phyloP scores from a whole-genome alignment of 2,113 vertebrate species.

The Azemiops feae region DNA sequence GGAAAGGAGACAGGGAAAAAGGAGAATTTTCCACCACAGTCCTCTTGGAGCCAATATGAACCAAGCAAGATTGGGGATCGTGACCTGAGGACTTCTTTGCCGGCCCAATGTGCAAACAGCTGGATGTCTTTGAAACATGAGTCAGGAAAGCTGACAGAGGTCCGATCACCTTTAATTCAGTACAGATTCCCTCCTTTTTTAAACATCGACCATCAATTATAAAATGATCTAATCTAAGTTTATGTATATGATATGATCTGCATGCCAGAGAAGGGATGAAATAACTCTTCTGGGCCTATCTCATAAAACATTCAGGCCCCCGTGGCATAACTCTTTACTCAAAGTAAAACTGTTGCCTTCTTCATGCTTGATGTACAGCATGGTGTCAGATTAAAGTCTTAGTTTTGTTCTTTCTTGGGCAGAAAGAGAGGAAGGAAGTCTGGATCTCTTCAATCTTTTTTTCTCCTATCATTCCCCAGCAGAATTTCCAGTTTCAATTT shows the following conservation, averaged over 20 bases:
- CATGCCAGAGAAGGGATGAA: background rate
- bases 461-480: background rate
- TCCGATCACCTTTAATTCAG: background rate
- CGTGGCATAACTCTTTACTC: background rate
- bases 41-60: conserved; percentile 3
- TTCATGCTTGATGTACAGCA: background rate
- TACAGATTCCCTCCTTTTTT: background rate
- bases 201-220: background rate
- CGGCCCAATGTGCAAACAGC: conserved; percentile 1
- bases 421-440: background rate
- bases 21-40: background rate
- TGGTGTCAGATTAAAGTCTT: conserved; percentile 4
- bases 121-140: conserved; percentile 6
- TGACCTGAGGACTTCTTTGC: conserved; percentile 26
- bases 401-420: background rate
- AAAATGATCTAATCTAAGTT: background rate
- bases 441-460: background rate
- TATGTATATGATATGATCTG: background rate
- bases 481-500: background rate
- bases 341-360: background rate
- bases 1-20: background rate
- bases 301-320: background rate
- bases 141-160: background rate
- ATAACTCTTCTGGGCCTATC: background rate
- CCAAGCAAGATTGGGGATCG: conserved; percentile 10